Conservation (phyloP, 2,888 invertebrate genomes). For the Trissolcus brochymenae region DNA sequence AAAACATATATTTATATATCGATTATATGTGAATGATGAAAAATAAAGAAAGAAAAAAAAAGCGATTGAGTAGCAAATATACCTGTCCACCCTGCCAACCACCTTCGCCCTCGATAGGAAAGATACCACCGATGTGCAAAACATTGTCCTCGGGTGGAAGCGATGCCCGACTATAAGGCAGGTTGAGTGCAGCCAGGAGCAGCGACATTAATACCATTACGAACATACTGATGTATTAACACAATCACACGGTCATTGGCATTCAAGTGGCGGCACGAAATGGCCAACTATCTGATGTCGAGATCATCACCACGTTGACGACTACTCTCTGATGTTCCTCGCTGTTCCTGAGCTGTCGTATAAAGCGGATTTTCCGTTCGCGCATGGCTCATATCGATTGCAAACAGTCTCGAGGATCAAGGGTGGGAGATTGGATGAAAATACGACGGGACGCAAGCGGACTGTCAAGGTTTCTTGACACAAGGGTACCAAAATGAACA, state of each 20-base stretch:
- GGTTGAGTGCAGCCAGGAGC: slow-evolving; percentile 59
- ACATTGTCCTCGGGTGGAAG: slow-evolving; percentile 80
- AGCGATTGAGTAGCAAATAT: slow-evolving; percentile 17
- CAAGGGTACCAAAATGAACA: slow-evolving; percentile 22
- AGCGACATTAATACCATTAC: slow-evolving; percentile 47
- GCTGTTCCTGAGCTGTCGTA: neutral
- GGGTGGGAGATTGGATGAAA: slow-evolving; percentile 63
- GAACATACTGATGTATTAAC: no score
- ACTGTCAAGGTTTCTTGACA: slow-evolving; percentile 39
- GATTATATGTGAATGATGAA: no score
- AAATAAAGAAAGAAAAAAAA: no score
- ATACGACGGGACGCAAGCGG: slow-evolving; percentile 9
- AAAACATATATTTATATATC: no score
- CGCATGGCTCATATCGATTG: slow-evolving; percentile 71
- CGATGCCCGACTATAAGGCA: slow-evolving; percentile 58
- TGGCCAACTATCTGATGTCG: slow-evolving; percentile 4
- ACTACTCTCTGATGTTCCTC: slow-evolving; percentile 5
- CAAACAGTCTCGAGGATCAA: slow-evolving; percentile 59
- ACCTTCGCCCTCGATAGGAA: slow-evolving; percentile 96
- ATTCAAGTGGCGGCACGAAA: slow-evolving; percentile 6
- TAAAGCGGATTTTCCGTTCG: slow-evolving; percentile 55
- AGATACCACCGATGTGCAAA: slow-evolving; percentile 97
- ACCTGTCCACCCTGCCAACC: slow-evolving; percentile 98
- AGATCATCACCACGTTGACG: slow-evolving; percentile 19
- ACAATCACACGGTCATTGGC: no score